Base-by-base conservation (phyloP, 1,140 invertebrate genomes). In the Ephestia elutella region DNA sequence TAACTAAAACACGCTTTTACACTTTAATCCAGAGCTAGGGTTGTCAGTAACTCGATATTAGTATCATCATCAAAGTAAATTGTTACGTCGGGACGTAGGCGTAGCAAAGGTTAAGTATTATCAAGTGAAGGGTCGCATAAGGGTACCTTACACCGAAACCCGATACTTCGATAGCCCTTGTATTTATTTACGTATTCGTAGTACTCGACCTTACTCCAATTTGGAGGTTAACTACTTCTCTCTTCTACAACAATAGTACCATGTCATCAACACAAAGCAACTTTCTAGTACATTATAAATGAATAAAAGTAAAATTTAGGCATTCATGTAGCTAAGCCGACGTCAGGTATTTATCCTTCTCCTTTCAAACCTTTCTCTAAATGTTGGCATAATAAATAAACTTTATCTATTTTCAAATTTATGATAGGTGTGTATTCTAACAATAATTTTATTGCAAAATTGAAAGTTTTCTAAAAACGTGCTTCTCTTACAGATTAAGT, bases 31-130 rank as follows among this genome's bases (percentile, higher is more conserved):
- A 30, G 62, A 66, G 63, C 66, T 76, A 80, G 75, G 79, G 81
- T 75, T 82, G 73, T 66, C 63, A 25, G 81, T 72, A 82, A 84
- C 69, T 62, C 62, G 76, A 84, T 82, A 76, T 73, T 64, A 62
- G 76, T 74, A 75, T 76, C 72, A 80, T 72, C 71, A 79, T 80
- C 70, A 72, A 78, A 76, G 61, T 75, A 73, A 82, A 84, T 82
- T 82, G 78, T 78, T 70, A 69, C 58, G 68, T 65, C 49, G 61
- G 66, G 65, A 66, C 54, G 61, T 53, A 53, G 62, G 54, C 64
- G 57, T 59, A 63, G 67, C 64, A 70, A 63, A 72, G 67, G 67
- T 70, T 67, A 70, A 72, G 64, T 55, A 67, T 60, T 65, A 69
- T 72, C 59, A 67, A 60, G 57, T 66, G 62, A 59, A 44, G 56